These are phyloP conservation scores for Cacatua alba DNA, from an alignment of 2,113 vertebrate genomes.

Conservation along the genomic window DNA sequence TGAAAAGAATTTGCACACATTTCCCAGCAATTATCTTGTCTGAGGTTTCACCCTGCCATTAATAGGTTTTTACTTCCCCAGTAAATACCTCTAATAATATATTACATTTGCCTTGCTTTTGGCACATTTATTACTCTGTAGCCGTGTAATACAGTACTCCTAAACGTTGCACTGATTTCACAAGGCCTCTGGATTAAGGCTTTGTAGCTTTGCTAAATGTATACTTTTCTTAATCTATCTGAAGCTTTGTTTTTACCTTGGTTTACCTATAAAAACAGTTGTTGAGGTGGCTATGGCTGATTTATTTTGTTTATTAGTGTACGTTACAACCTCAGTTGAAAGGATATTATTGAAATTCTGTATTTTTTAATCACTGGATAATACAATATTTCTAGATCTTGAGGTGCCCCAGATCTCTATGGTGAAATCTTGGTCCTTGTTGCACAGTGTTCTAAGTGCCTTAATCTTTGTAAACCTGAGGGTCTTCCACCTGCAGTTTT, in stretches of 20 bases:
- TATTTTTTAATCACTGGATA: not conserved
- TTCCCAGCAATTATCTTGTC: not conserved
- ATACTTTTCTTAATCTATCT: not conserved
- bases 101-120: not conserved
- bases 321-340: not conserved
- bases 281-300: not conserved
- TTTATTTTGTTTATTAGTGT: not conserved
- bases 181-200: not conserved
- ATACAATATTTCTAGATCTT: not conserved
- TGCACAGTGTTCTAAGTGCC: not conserved
- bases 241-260: not conserved
- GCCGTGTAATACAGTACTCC: not conserved
- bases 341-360: not conserved
- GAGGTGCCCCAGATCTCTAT: rapidly evolving
- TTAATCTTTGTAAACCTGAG: not conserved
- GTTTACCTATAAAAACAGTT: not conserved
- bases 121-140: not conserved
- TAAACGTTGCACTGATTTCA: not conserved
- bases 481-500: not conserved
- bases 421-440: rapidly evolving
- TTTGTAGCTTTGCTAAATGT: not conserved
- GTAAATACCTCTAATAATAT: not conserved
- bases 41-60: not conserved
- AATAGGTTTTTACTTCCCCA: not conserved
- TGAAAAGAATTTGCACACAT: not conserved